These are phyloP conservation scores for Dromococcyx pavoninus DNA, from an alignment of 2,797 vertebrate genomes.

Conservation along the genomic window DNA sequence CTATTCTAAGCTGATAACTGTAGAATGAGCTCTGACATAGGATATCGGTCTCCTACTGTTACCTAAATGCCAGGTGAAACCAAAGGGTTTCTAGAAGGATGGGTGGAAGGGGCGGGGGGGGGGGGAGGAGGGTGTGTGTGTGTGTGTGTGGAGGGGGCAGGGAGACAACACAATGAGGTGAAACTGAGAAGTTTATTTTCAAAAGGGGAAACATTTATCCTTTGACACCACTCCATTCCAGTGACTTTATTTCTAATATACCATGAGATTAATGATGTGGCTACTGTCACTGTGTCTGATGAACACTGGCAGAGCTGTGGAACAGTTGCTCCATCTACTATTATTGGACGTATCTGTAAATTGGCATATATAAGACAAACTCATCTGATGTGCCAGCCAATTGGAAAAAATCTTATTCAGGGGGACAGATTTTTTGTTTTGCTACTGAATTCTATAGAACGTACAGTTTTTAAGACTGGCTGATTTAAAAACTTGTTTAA, in stretches of 20 bases:
- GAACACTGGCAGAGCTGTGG: constrained; percentile 64
- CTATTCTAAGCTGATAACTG: constrained; percentile 58
- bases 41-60: constrained; percentile 61
- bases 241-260: constrained; percentile 70
- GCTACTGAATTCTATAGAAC: background rate
- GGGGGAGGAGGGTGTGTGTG: too few relatives aligned
- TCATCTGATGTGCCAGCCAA: background rate
- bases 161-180: constrained; percentile 26
- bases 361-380: constrained; percentile 55
- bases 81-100: constrained; percentile 44
- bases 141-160: background rate
- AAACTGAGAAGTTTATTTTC: constrained; percentile 60
- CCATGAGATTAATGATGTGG: constrained; percentile 66
- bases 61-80: constrained; percentile 69
- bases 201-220: constrained; percentile 63
- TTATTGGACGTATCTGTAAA: constrained; percentile 59
- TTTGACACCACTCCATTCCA: constrained; percentile 69
- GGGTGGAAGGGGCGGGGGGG: background rate
- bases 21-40: constrained; percentile 58
- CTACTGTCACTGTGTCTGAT: constrained; percentile 60
- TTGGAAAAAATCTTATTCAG: background rate
- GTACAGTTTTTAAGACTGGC: background rate
- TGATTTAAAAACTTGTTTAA: background rate
- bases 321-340: constrained; percentile 68
- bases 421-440: background rate